Conservation (phyloP, 2,797 vertebrate genomes). For the Gastrophryne carolinensis region DNA sequence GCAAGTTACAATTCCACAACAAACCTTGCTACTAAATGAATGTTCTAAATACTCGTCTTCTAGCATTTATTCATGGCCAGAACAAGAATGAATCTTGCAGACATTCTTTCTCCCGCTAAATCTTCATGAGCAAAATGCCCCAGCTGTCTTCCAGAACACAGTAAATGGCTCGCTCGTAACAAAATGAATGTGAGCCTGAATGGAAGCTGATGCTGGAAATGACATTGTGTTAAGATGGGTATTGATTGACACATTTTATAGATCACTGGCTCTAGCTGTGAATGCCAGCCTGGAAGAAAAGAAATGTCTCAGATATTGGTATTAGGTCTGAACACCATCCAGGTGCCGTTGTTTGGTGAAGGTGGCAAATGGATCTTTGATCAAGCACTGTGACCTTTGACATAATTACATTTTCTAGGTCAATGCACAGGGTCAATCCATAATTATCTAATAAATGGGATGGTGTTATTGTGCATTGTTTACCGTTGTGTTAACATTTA, state of each 20-base stretch:
- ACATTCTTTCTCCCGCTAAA: background rate
- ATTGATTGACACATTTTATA: conserved; percentile 38
- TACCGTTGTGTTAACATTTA: too few species aligned
- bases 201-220: conserved; percentile 25
- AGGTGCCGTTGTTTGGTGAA: conserved; percentile 9
- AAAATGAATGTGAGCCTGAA: conserved; percentile 19
- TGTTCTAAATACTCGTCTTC: conserved; percentile 13
- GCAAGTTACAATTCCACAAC: conserved; percentile 24
- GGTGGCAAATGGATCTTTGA: background rate
- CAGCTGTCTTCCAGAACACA: conserved; percentile 24
- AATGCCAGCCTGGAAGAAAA: conserved; percentile 25
- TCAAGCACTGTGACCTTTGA: background rate
- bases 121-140: conserved; percentile 17
- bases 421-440: background rate
- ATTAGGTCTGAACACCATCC: background rate
- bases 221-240: conserved; percentile 29
- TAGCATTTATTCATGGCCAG: conserved; percentile 30
- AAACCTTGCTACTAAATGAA: conserved; percentile 25
- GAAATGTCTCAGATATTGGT: conserved; percentile 20
- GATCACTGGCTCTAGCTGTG: conserved; percentile 15
- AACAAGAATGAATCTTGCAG: conserved; percentile 11
- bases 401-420: background rate
- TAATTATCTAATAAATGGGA: background rate
- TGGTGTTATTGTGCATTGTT: background rate
- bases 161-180: conserved; percentile 29